Conservation (phyloP, 2,797 vertebrate genomes). For the Gymnoscopelus braueri region DNA sequence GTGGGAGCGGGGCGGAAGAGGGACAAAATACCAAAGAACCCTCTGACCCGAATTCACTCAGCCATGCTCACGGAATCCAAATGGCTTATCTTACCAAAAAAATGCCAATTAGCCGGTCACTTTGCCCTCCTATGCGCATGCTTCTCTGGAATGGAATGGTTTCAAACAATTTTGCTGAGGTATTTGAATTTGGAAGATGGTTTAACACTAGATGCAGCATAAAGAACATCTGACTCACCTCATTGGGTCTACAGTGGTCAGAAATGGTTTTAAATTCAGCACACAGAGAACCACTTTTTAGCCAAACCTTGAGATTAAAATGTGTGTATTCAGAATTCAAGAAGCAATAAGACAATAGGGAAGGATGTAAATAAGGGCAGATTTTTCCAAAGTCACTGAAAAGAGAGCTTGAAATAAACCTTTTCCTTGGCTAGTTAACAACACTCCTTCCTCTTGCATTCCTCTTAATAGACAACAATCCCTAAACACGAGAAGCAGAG, state of each 20-base stretch:
- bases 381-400: no score
- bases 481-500: conserved; percentile 9
- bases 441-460: neutral
- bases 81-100: conserved; percentile 20
- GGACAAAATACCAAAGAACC: conserved; percentile 44
- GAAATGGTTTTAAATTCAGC: no score
- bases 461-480: neutral
- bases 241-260: no score
- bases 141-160: neutral
- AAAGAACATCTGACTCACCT: no score
- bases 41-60: conserved; percentile 54
- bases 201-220: no score
- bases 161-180: no score
- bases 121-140: conserved; percentile 9
- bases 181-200: no score
- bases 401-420: neutral
- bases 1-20: conserved; percentile 36
- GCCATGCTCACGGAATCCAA: conserved; percentile 11
- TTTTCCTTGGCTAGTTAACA: neutral
- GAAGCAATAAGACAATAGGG: no score
- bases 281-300: no score
- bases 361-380: no score
- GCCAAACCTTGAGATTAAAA: no score
- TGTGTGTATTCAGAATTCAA: no score
- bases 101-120: conserved; percentile 21